These are phyloP conservation scores for Prionailurus bengalensis DNA, from an alignment of 2,113 vertebrate genomes.

Conservation along the genomic window DNA sequence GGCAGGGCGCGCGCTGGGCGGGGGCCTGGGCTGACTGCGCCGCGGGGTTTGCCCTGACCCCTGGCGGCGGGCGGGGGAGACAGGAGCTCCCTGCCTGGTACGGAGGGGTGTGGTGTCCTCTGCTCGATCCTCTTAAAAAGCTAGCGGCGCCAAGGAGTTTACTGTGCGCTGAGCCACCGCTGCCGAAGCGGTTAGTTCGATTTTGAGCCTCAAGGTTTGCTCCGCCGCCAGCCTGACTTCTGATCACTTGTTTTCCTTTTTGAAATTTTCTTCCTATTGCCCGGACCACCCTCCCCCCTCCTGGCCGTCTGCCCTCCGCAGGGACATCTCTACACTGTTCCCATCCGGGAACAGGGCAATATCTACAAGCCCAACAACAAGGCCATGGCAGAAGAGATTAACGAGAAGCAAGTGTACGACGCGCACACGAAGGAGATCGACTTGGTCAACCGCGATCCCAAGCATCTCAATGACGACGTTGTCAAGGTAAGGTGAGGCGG, in stretches of 20 bases:
- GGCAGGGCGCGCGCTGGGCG: background rate
- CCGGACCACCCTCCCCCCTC: slow-evolving; percentile 34
- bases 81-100: slow-evolving; percentile 72
- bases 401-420: slow-evolving; percentile 93
- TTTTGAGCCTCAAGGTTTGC: background rate
- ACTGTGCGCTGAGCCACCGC: slow-evolving; percentile 39
- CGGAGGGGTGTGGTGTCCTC: slow-evolving; percentile 93
- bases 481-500: slow-evolving; percentile 92
- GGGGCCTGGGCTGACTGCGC: background rate
- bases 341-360: slow-evolving; percentile 97
- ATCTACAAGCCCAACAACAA: slow-evolving; percentile 99
- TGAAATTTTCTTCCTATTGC: background rate
- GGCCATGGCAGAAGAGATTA: slow-evolving; percentile 95
- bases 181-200: background rate
- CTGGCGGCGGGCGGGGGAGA: slow-evolving; percentile 90
- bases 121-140: slow-evolving; percentile 84
- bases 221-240: slow-evolving; percentile 5
- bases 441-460: slow-evolving; percentile 97
- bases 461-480: slow-evolving; percentile 96
- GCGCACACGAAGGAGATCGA: slow-evolving; percentile 99
- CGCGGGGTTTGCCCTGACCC: slow-evolving; percentile 86
- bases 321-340: slow-evolving; percentile 95
- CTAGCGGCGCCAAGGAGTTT: slow-evolving; percentile 58
- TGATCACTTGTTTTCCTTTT: slow-evolving; percentile 65
- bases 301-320: slow-evolving; percentile 81